Evolutionary conservation across 2,888 invertebrate species (phyloP), one percentile per base, ranked within the genome.

Genomic region (Gerris lacustris): DNA sequence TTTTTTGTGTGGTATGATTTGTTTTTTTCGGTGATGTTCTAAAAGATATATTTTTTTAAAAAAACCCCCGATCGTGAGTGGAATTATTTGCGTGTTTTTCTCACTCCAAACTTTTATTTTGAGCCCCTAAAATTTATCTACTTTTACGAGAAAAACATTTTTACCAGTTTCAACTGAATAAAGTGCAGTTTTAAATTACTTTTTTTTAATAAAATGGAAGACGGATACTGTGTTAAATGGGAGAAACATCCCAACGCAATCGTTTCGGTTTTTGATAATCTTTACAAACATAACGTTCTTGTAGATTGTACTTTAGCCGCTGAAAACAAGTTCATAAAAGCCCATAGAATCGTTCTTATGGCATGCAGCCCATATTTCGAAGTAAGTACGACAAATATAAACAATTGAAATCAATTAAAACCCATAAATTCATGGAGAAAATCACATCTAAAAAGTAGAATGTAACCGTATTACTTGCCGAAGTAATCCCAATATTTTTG

Each of bases 301-400:
- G 70, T 72, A 17, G 72, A 72, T 45, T 72, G 72, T 69, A 72
- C 72, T 17, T 69, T 72, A 5, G 70, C 70, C 15, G 69, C 72
- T 11, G 72, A 72, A 62, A 68, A 71, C 11, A 71, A 72, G 69
- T 71, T 45, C 63, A 69, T 72, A 9, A 71, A 72, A 62, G 72
- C 70, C 43, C 72, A 72, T 55, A 70, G 72, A 47, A 71, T 72
- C 15, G 72, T 72, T 18, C 63, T 72, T n/a, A 72, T 72, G 72
- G 71, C 72, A 9, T 72, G 72, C 63, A 72, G 72, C 67, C 72
- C 72, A 62, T 72, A 72, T 67, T 69, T 72, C 66, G 71, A 72
- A 67, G 72, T 72, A 69, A 68, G 67, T 44, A 17, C 15, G 15
- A 11, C 55, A 55, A 31, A 31, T 31, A 31, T 1, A 31, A 31